These are phyloP conservation scores for Peucedramus taeniatus DNA, from an alignment of 2,113 vertebrate genomes.

Conservation along the genomic window DNA sequence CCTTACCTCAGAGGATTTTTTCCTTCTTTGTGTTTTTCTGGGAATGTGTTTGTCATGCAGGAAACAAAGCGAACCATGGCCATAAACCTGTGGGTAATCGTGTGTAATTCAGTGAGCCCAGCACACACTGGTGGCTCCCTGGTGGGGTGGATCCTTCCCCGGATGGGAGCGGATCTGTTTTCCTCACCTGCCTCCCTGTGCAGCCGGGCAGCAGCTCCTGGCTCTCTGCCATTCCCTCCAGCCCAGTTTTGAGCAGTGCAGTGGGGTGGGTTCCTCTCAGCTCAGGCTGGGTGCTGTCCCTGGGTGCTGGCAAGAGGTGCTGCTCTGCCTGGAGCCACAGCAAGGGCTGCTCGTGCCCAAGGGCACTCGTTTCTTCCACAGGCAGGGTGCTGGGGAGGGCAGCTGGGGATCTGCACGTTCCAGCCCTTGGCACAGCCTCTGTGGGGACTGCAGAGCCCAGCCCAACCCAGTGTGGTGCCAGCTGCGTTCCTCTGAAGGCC, in stretches of 20 bases:
- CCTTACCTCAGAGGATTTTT: neutral
- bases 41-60: neutral
- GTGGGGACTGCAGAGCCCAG: neutral
- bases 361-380: rapidly evolving
- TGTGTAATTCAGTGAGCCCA: neutral
- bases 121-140: neutral
- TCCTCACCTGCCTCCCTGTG: neutral
- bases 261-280: neutral
- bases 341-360: rapidly evolving
- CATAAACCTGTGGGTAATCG: neutral
- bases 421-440: neutral
- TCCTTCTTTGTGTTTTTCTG: neutral
- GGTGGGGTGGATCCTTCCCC: neutral
- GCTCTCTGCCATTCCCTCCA: rapidly evolving
- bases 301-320: neutral
- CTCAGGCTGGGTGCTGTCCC: neutral
- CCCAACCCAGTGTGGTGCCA: rapidly evolving
- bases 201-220: rapidly evolving
- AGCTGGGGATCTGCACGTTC: neutral
- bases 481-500: rapidly evolving
- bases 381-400: neutral
- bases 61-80: neutral
- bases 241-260: rapidly evolving
- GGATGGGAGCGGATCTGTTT: neutral
- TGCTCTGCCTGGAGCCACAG: neutral